Conservation (phyloP, 2,113 vertebrate genomes). For the Tragelaphus buxtoni region DNA sequence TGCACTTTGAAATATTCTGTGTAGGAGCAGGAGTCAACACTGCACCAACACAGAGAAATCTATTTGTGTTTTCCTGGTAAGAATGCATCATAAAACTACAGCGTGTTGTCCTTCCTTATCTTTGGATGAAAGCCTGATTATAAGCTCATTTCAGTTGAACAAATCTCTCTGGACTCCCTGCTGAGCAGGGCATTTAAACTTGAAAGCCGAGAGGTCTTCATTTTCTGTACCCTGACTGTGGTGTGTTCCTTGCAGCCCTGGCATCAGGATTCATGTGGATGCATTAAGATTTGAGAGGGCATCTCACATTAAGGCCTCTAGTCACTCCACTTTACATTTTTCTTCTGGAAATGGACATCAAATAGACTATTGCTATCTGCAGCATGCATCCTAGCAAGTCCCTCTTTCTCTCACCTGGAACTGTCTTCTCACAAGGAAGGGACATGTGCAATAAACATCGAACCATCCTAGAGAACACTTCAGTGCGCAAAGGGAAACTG, state of each 20-base stretch:
- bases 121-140: conserved; percentile 82
- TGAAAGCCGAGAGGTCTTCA: conserved; percentile 78
- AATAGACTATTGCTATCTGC: neutral
- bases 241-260: conserved; percentile 56
- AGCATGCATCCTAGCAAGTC: neutral
- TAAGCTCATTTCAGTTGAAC: conserved; percentile 82
- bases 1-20: conserved; percentile 55
- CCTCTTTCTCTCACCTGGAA: neutral
- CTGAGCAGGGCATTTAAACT: conserved; percentile 82
- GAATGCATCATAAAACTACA: conserved; percentile 58
- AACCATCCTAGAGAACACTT: neutral
- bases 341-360: conserved; percentile 69
- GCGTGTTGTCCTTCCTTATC: conserved; percentile 79
- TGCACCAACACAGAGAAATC: conserved; percentile 54
- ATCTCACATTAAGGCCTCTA: conserved; percentile 72
- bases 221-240: conserved; percentile 71
- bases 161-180: conserved; percentile 79
- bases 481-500: neutral
- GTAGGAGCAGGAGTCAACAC: conserved; percentile 56
- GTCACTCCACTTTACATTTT: conserved; percentile 54
- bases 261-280: conserved; percentile 58
- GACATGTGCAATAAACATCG: neutral
- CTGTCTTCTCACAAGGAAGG: neutral
- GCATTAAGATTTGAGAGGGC: conserved; percentile 51
- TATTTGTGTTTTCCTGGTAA: conserved; percentile 76